Conservation (phyloP, 2,888 invertebrate genomes). For the Strigamia crassipes region DNA sequence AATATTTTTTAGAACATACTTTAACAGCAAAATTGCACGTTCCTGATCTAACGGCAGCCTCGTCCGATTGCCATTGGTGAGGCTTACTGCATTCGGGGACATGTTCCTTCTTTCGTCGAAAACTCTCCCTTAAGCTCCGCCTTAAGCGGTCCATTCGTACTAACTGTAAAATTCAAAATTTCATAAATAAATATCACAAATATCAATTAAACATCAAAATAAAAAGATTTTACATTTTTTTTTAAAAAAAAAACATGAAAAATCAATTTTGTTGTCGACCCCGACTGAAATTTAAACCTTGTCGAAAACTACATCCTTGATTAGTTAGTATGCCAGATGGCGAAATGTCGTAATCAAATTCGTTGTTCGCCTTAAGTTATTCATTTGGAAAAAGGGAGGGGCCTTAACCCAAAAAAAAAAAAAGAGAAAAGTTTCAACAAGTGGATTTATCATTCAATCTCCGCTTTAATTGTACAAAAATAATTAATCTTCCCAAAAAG, state of each 20-base stretch:
- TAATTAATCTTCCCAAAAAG: background rate
- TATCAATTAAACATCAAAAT: background rate
- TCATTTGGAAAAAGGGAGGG: constrained; percentile 6
- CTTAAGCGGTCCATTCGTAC: constrained; percentile 81
- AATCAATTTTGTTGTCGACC: background rate
- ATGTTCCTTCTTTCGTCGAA: constrained; percentile 80
- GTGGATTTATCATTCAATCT: background rate
- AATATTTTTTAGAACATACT: constrained; percentile 60
- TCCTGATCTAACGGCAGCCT: constrained; percentile 90
- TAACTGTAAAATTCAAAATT: constrained; percentile 44
- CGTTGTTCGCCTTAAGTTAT: constrained; percentile 22
- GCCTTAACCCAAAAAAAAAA: constrained; percentile 8
- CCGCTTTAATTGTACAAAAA: background rate
- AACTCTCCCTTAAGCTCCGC: constrained; percentile 89
- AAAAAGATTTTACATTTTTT: too few relatives aligned
- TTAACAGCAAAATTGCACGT: constrained; percentile 98
- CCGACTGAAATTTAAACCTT: background rate
- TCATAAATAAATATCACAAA: background rate
- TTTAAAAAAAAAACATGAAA: background rate
- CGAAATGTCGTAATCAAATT: constrained; percentile 10
- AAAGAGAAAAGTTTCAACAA: background rate
- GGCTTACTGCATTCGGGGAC: constrained; percentile 87
- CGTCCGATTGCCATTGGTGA: constrained; percentile 98
- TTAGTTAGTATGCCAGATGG: background rate
- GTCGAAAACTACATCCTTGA: background rate